phyloP scores from a whole-genome alignment of 1,140 invertebrate genomes.

The Stegodyphus dumicola region DNA sequence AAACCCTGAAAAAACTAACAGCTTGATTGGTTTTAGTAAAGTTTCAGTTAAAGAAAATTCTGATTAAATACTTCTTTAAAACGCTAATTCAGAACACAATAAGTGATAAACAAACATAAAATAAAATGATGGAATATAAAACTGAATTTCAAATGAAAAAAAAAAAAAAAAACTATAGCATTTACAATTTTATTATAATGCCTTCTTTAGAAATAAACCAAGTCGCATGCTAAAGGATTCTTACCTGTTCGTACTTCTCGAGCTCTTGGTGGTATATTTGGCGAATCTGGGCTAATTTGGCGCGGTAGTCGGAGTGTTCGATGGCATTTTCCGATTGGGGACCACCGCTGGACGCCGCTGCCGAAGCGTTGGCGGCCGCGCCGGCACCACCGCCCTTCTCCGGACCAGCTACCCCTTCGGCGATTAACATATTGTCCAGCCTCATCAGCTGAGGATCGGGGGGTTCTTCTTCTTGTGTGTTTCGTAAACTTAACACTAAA shows the following conservation, averaged over 20 bases:
- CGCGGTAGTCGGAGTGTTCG: constrained; percentile 99
- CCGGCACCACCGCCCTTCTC: constrained; percentile 95
- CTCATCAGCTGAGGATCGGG: constrained; percentile 99
- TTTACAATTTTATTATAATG: too few relatives aligned
- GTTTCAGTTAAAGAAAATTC: too few relatives aligned
- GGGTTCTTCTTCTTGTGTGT: constrained; percentile 98
- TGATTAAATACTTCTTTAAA: too few relatives aligned
- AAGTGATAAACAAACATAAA: too few relatives aligned
- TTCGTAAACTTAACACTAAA: constrained; percentile 91
- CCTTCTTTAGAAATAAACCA: too few relatives aligned
- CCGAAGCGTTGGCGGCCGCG: constrained; percentile 89
- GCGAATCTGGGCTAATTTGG: constrained; percentile 98
- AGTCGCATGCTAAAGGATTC: neutral
- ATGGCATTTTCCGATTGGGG: constrained; percentile 89
- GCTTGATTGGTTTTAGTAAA: too few relatives aligned
- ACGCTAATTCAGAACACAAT: too few relatives aligned
- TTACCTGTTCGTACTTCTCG: constrained; percentile 97
- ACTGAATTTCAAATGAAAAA: too few relatives aligned
- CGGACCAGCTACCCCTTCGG: constrained; percentile 97
- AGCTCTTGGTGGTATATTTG: constrained; percentile 99
- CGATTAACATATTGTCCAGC: constrained; percentile 99
- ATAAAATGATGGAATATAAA: too few relatives aligned
- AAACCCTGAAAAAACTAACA: too few relatives aligned
- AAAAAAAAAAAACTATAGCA: too few relatives aligned
- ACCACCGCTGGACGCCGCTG: constrained; percentile 82